A percentile compares a stretch with the other conserved stretches of the same genome.
Evolutionary conservation across 2,797 vertebrate genomes (phyloP).

Genomic region (Basileuterus tristriatus): DNA sequence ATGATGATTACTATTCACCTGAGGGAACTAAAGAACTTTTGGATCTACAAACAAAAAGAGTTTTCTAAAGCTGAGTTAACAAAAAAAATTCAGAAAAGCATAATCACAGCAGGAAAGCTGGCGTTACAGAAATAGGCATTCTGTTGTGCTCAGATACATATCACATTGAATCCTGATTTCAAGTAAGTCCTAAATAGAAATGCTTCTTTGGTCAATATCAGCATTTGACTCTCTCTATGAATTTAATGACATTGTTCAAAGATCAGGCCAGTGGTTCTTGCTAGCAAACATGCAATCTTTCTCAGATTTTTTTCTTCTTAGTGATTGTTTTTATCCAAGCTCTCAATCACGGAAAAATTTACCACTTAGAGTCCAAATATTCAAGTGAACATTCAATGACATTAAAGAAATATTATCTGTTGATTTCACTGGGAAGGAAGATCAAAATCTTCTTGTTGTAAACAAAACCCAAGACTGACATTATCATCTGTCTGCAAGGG

Average conservation of each 20-base stretch:
- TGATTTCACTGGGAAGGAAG: not conserved
- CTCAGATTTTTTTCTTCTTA: not conserved
- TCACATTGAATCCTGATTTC: not conserved
- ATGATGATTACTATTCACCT: conserved; percentile 2
- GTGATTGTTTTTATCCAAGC: not conserved
- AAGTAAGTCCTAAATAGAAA: not conserved
- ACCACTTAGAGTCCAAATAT: not conserved
- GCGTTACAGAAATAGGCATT: not conserved
- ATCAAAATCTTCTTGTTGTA: not conserved
- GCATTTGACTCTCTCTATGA: not conserved
- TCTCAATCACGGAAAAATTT: not conserved
- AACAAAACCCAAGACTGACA: not conserved
- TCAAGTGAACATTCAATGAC: not conserved
- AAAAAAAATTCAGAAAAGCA: not conserved
- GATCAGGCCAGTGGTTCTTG: not conserved
- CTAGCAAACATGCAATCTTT: not conserved
- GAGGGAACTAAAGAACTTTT: not conserved
- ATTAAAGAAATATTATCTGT: not conserved
- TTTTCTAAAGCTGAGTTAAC: not conserved
- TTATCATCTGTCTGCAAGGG: not conserved
- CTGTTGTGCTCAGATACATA: not conserved
- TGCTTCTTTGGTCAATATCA: not conserved
- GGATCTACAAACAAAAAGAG: not conserved
- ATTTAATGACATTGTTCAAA: not conserved
- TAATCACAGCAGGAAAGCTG: not conserved